Percentiles rank a stretch among this genome's conserved stretches.
Evolutionary conservation across 2,888 invertebrate genomes (phyloP).

Genomic region (Orthosia incerta): DNA sequence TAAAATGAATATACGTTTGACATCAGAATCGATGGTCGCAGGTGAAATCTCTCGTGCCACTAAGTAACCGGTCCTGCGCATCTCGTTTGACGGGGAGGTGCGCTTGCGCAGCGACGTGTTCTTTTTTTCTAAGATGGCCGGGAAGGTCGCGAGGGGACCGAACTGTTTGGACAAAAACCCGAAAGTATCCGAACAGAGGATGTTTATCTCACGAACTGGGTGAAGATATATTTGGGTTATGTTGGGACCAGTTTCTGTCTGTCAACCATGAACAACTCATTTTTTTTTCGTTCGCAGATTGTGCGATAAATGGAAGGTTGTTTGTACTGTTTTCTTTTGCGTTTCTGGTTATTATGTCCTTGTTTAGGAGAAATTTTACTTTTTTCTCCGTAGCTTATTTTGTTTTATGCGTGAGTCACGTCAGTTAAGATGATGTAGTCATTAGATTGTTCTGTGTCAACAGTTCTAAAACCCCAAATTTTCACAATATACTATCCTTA

Average conservation of each 20-base stretch:
- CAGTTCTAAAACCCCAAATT: not conserved
- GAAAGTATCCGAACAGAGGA: constrained; percentile 56
- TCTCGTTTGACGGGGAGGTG: constrained; percentile 71
- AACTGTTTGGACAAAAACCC: constrained; percentile 61
- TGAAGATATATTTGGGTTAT: constrained; percentile 68
- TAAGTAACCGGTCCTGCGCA: constrained; percentile 80
- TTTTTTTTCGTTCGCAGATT: constrained; percentile 63
- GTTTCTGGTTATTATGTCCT: constrained; percentile 17
- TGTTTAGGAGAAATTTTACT: constrained; percentile 1
- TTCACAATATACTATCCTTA: not conserved
- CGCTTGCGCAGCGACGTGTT: constrained; percentile 56
- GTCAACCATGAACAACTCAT: constrained; percentile 44
- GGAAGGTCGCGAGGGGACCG: constrained; percentile 69
- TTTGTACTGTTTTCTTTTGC: constrained; percentile 35
- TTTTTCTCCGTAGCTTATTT: not conserved
- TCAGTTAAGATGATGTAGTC: not conserved
- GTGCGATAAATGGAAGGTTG: constrained; percentile 58
- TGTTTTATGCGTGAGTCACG: constrained; percentile 18
- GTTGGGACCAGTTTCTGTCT: constrained; percentile 68
- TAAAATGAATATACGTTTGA: constrained; percentile 67
- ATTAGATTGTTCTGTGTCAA: not conserved
- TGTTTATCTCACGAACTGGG: constrained; percentile 69
- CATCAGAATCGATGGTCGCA: constrained; percentile 72
- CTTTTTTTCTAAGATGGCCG: constrained; percentile 63
- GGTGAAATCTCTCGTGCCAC: constrained; percentile 84